Conservation (phyloP, 2,113 vertebrate genomes). For the mouse (Mus musculus) region GRCm39 chr11:42542001-42542500, state of each 20-base stretch:
- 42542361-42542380: background rate
- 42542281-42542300: background rate
- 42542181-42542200: background rate
- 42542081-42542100: background rate
- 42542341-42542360: background rate
- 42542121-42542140: background rate
- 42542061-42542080: background rate
- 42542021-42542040: too few relatives aligned
- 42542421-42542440: background rate
- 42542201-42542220: background rate
- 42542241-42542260: background rate
- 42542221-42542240: background rate
- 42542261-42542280: background rate
- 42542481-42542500: background rate
- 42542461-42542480: background rate
- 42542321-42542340: background rate
- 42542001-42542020: too few relatives aligned
- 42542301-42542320: background rate
- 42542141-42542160: background rate
- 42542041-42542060: background rate
- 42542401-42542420: background rate
- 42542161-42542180: background rate
- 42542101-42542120: background rate
- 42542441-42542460: accelerated
- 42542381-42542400: too few relatives aligned